Evolutionary conservation across 2,113 vertebrate species (phyloP).

Genomic region (Coptodon rendalli): DNA sequence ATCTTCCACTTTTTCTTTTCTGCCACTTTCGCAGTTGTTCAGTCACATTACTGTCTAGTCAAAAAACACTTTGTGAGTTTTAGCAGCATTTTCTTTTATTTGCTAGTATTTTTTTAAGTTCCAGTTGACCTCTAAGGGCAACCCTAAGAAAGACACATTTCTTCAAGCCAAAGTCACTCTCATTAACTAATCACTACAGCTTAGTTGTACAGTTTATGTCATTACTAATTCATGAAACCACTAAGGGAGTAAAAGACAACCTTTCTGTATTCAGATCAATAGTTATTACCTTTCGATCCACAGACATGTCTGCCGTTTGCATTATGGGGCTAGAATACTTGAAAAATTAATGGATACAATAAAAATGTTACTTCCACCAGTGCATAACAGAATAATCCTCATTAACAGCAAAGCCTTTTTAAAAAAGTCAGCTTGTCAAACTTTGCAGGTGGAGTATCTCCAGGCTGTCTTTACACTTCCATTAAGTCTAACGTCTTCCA

Average conservation of each 20-base stretch:
- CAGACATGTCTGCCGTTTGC: not conserved
- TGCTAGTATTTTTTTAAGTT: not conserved
- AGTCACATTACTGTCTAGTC: not conserved
- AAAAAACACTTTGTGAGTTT: not conserved
- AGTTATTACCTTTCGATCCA: not conserved
- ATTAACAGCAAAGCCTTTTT: not conserved
- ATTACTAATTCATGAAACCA: not conserved
- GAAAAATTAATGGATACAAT: not conserved
- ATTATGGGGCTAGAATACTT: not conserved
- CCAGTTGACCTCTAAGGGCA: not conserved
- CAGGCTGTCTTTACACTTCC: conserved; percentile 3
- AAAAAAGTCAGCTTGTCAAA: not conserved
- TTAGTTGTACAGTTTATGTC: not conserved
- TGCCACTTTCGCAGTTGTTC: not conserved
- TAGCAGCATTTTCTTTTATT: not conserved
- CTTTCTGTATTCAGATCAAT: not conserved
- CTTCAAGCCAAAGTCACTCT: not conserved
- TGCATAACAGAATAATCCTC: not conserved
- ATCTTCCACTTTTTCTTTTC: not conserved
- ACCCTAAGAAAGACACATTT: not conserved
- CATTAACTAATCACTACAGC: not conserved
- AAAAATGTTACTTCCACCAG: not conserved
- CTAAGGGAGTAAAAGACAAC: not conserved
- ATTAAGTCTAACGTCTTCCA: not conserved
- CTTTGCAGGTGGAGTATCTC: not conserved